Base-by-base conservation (phyloP, 37 sponge, comb jelly and placozoan species). In the Dysidea cf. avara region DNA sequence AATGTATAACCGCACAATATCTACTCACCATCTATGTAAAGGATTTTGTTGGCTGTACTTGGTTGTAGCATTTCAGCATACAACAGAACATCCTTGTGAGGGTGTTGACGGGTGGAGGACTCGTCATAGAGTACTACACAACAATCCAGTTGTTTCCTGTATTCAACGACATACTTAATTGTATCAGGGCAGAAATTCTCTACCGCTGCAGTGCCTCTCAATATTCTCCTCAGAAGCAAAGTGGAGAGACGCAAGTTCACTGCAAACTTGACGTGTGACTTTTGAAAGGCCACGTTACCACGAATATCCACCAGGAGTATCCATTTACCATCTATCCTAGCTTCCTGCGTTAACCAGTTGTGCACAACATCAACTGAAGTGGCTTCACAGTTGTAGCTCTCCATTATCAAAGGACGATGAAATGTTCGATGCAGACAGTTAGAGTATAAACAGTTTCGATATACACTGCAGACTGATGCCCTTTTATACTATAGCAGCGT, bases 231-330 rank as follows among this genome's bases (percentile, higher is more conserved):
- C 36, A 82, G 55, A 0, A 76, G 74, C 33, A 88, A 82, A 17
- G 65, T 54, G 31, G 82, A 69, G 39, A 82, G 75, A 64, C 72
- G 66, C 17, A 88, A 39, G 48, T 82, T 82, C 59, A 71, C 72
- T 30, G 88, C 78, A 0, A 30, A 46, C 28, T 32, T 32, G 18
- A 88, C 73, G 64, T 78, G 88, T 4, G 39, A 40, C 47, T 53
- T 72, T 50, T 54, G 63, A 38, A 50, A 78, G 43, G 76, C 80
- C 2, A 66, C 68, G 43, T 25, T 62, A 7, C 83, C 73, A 11
- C 88, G 78, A 18, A 76, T 53, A 56, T 88, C 88, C 13, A 87
- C 34, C 35, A 88, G 64, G 7, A 88, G 16, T 20, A 72, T 12
- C 5, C 56, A 7, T 40, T 31, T 9, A n/a, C n/a, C n/a, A n/a